Base-by-base conservation (phyloP, 2,888 invertebrate species). In the Sepioteuthis lessoniana region DNA sequence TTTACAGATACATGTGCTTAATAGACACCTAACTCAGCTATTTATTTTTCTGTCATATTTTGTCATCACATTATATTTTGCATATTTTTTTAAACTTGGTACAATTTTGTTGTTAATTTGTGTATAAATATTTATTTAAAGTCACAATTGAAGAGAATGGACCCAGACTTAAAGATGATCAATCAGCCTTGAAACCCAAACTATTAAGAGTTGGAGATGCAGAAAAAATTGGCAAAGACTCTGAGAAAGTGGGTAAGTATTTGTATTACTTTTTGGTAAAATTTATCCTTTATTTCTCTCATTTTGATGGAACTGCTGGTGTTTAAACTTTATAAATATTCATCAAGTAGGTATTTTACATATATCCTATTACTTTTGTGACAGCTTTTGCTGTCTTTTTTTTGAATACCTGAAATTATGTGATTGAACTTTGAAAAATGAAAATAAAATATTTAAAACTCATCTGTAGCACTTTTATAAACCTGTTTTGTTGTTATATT, bases 111-210 rank as follows among this genome's bases (percentile, higher is more conserved):
- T 90, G 93, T 42, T 21, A 38, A 46, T 60, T 50, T 55, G 90
- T 90, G 38, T 94, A 76, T 42, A 55, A 35, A 93, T 94, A 94
- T 95, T 94, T 94, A 95, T 93, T 97, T 97, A 95, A 97, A 98
- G 98, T 99, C 97, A 99, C 99, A 97, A 98, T 99, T 95, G 99
- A 99, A 96, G 98, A 98, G 94, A 96, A 95, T 31, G 95, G 95
- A 19, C 96, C 96, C 31, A 94, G 95, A n/a, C 94, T 95, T 42
- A 97, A 96, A 94, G 96, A 96, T 93, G 94, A 94, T 10, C 96
- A 95, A 50, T 95, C 95, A 46, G 95, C 95, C 1, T 96, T 96
- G 13, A 96, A 95, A 94, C 96, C 96, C 25, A 95, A 95, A 90
- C 96, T 96, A 31, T 94, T 96, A 0, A 95, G 97, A 94, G 97